Evolutionary conservation across 2,888 invertebrate species (phyloP).

Genomic region (Lasioglossum morio): DNA sequence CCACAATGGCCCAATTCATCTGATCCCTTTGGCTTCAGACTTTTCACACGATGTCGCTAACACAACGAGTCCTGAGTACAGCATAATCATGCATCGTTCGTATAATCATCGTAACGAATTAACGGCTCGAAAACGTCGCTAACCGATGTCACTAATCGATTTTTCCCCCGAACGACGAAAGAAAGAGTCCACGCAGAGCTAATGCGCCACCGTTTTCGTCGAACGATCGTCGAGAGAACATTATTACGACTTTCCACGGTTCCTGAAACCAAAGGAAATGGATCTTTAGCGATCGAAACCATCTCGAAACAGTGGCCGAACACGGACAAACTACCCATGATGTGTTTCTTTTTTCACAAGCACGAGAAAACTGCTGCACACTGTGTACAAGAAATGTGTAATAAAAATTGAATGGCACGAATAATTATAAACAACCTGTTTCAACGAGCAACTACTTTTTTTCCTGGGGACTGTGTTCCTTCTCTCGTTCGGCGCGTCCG

Average conservation of each 20-base stretch:
- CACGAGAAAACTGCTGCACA: constrained; percentile 40
- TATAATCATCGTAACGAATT: constrained; percentile 9
- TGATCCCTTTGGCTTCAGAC: neutral
- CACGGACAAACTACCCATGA: constrained; percentile 4
- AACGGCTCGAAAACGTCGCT: neutral
- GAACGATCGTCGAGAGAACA: constrained; percentile 52
- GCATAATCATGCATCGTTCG: constrained; percentile 7
- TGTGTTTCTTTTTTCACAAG: constrained; percentile 15
- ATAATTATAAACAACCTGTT: constrained; percentile 22
- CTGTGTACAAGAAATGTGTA: constrained; percentile 41
- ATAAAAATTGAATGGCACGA: constrained; percentile 43
- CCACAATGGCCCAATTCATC: neutral
- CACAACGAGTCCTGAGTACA: neutral
- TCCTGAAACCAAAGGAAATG: constrained; percentile 16
- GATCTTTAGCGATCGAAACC: constrained; percentile 26
- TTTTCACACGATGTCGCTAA: neutral
- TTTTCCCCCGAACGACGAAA: constrained; percentile 9
- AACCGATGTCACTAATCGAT: constrained; percentile 13
- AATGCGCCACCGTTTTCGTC: constrained; percentile 15
- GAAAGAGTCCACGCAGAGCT: constrained; percentile 22
- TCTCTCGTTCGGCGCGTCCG: neutral
- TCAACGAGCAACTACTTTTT: constrained; percentile 14
- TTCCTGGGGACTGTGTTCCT: neutral
- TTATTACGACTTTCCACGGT: constrained; percentile 36
- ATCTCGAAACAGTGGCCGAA: constrained; percentile 42